Evolutionary conservation across 2,888 invertebrate genomes (phyloP).

Genomic region (Phyllotreta cruciferae): DNA sequence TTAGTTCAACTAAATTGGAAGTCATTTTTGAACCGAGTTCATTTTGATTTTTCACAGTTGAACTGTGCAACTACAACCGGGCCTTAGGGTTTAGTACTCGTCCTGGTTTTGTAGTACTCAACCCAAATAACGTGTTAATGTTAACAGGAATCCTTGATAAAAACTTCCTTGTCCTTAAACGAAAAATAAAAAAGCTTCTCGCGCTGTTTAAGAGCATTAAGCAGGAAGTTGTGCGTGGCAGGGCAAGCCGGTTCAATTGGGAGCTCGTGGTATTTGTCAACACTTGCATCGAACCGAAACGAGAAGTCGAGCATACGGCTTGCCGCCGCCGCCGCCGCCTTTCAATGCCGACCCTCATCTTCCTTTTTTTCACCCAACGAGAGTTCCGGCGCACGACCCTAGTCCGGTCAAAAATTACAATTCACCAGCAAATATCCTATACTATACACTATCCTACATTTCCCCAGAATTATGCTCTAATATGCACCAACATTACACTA

Average conservation of each 20-base stretch:
- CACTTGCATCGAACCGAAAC: conserved; percentile 40
- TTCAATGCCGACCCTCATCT: conserved; percentile 45
- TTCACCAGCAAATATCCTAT: too few relatives aligned
- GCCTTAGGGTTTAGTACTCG: too few relatives aligned
- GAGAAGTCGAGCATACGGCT: conserved; percentile 28
- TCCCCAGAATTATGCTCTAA: neutral
- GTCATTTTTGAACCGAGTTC: too few relatives aligned
- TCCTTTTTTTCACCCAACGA: conserved; percentile 41
- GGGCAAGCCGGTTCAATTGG: conserved; percentile 17
- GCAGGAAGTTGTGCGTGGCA: conserved; percentile 44
- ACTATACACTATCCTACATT: too few relatives aligned
- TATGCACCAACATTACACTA: neutral
- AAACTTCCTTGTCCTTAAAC: conserved; percentile 9
- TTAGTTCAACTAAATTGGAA: too few relatives aligned
- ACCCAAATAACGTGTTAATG: too few relatives aligned
- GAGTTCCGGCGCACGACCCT: conserved; percentile 26
- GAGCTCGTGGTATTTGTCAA: conserved; percentile 46
- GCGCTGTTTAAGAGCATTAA: conserved; percentile 18
- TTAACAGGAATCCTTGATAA: too few relatives aligned
- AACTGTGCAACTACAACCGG: too few relatives aligned
- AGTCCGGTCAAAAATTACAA: neutral
- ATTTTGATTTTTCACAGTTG: too few relatives aligned
- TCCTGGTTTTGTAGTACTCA: too few relatives aligned
- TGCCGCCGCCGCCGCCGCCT: conserved; percentile 30
- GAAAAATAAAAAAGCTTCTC: neutral